These are phyloP conservation scores for Acanthosoma haemorrhoidale DNA, from an alignment of 2,888 invertebrate genomes.

Conservation along the genomic window DNA sequence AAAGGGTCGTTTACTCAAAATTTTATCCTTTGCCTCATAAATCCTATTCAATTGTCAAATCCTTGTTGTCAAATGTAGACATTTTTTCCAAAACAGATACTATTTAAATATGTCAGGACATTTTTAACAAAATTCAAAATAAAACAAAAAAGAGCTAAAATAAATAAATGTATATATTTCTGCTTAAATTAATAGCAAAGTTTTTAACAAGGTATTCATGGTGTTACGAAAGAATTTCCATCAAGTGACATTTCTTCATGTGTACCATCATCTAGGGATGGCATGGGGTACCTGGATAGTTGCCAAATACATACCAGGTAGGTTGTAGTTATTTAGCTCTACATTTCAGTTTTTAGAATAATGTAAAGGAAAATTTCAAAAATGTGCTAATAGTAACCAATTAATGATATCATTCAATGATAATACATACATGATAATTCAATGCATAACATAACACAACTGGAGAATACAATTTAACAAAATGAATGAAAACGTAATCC, in stretches of 20 bases:
- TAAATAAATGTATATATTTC: background rate
- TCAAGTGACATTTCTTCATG: slow-evolving; percentile 32
- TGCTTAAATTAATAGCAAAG: too few relatives aligned
- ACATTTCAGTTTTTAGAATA: too few relatives aligned
- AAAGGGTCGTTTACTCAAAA: too few relatives aligned
- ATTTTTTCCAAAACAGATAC: background rate
- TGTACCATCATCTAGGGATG: slow-evolving; percentile 36
- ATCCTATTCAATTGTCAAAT: too few relatives aligned
- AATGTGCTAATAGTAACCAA: too few relatives aligned
- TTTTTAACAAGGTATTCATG: slow-evolving; percentile 33
- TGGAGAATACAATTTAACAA: too few relatives aligned
- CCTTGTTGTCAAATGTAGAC: background rate
- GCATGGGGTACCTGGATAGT: slow-evolving; percentile 25
- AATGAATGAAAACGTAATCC: too few relatives aligned
- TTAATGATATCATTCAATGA: too few relatives aligned
- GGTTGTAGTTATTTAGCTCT: background rate
- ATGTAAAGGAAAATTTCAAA: too few relatives aligned
- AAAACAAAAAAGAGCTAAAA: background rate
- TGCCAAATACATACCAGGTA: slow-evolving; percentile 34
- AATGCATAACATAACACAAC: too few relatives aligned
- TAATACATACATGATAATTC: too few relatives aligned
- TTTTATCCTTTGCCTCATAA: too few relatives aligned
- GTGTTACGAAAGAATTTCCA: slow-evolving; percentile 34
- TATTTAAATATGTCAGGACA: background rate
- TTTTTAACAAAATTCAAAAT: background rate